These are phyloP conservation scores for Drosophila miranda DNA, from an alignment of 1,140 invertebrate species.

Conservation along the genomic window DNA sequence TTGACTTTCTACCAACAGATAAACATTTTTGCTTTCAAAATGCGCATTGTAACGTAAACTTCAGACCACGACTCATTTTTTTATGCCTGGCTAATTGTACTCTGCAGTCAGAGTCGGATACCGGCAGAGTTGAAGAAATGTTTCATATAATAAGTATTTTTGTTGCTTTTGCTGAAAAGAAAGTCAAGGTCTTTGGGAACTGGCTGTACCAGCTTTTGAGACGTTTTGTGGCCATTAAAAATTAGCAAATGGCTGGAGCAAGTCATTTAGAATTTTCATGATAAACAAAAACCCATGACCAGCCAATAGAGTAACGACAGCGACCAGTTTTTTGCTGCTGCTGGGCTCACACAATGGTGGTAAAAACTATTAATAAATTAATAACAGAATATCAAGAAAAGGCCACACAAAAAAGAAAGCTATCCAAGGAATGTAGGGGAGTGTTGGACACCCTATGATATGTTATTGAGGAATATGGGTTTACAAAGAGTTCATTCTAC, in stretches of 20 bases:
- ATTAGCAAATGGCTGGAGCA: slow-evolving; percentile 58
- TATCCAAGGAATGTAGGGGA: slow-evolving; percentile 1
- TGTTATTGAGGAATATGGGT: no score
- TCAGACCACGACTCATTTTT: slow-evolving; percentile 39
- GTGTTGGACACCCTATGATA: slow-evolving; percentile 2
- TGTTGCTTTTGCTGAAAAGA: slow-evolving; percentile 50
- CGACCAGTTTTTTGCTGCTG: slow-evolving; percentile 33
- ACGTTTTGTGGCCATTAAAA: slow-evolving; percentile 47
- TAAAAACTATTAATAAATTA: slow-evolving; percentile 73
- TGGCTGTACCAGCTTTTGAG: slow-evolving; percentile 26
- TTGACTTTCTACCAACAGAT: slow-evolving; percentile 67
- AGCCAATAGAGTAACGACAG: slow-evolving; percentile 44
- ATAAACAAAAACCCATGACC: slow-evolving; percentile 64
- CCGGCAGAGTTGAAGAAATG: slow-evolving; percentile 50
- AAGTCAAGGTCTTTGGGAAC: slow-evolving; percentile 71
- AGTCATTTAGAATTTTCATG: slow-evolving; percentile 75
- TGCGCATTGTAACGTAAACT: slow-evolving; percentile 54
- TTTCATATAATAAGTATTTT: slow-evolving; percentile 15
- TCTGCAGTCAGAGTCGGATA: slow-evolving; percentile 25
- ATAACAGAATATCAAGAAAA: slow-evolving; percentile 49
- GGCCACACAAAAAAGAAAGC: slow-evolving; percentile 33
- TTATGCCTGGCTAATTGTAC: slow-evolving; percentile 60
- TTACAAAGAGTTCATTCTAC: neutral
- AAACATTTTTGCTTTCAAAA: slow-evolving; percentile 66
- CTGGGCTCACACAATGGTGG: slow-evolving; percentile 18